These are phyloP conservation scores for Crotalus helleri DNA, from an alignment of 2,113 vertebrate species.

Conservation along the genomic window DNA sequence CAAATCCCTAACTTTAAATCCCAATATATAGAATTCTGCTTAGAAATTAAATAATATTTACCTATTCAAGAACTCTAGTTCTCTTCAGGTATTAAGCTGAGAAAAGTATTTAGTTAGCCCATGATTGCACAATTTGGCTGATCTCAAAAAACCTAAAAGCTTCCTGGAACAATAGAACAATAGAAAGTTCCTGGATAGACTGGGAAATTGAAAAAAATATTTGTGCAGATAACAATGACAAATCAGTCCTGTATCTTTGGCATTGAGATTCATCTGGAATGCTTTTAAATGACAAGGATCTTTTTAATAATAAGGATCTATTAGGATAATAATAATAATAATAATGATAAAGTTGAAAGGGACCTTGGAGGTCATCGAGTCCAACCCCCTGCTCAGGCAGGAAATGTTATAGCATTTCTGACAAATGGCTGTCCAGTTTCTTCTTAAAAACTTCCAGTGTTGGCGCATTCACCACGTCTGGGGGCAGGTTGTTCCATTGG, in stretches of 20 bases:
- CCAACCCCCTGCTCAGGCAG: no score
- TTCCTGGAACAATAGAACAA: neutral
- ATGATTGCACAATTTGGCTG: neutral
- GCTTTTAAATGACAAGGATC: neutral
- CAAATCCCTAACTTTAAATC: neutral
- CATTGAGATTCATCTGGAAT: neutral
- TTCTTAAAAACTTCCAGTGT: no score
- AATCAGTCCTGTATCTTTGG: neutral
- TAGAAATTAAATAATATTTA: neutral
- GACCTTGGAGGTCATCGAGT: no score
- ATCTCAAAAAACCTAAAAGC: neutral
- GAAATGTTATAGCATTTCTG: no score
- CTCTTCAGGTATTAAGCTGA: neutral
- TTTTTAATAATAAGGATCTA: neutral
- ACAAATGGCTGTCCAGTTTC: no score
- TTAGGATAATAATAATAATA: neutral
- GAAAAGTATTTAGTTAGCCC: neutral
- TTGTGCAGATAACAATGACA: neutral
- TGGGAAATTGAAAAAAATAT: neutral
- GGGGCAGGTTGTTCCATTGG: no score
- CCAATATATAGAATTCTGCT: neutral
- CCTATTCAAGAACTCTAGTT: neutral
- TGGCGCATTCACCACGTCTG: no score
- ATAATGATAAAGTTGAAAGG: no score
- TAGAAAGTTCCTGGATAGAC: neutral